Evolutionary conservation across 2,888 invertebrate species (phyloP).

Genomic region (Cataglyphis altisquamis): DNA sequence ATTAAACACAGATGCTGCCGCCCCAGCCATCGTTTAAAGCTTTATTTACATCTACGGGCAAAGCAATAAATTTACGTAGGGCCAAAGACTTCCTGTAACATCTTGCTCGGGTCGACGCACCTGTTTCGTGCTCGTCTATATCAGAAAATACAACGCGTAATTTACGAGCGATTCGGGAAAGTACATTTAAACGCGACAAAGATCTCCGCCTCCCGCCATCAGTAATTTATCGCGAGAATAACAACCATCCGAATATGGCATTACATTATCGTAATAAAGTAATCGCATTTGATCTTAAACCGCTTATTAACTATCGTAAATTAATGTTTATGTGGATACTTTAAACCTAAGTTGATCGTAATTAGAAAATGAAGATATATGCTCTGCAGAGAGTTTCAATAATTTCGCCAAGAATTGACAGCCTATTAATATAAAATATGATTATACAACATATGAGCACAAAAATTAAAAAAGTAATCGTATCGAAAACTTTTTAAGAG

Average conservation of each 20-base stretch:
- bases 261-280: conserved; percentile 33
- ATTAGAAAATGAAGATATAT: conserved; percentile 34
- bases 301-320: conserved; percentile 16
- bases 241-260: background rate
- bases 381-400: background rate
- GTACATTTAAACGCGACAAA: conserved; percentile 17
- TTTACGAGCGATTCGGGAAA: conserved; percentile 41
- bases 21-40: conserved; percentile 61
- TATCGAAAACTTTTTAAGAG: background rate
- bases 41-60: conserved; percentile 75
- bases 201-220: background rate
- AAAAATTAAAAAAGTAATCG: background rate
- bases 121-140: conserved; percentile 24
- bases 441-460: background rate
- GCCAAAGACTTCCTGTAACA: conserved; percentile 70
- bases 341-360: conserved; percentile 13
- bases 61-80: conserved; percentile 77
- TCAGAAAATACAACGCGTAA: conserved; percentile 28
- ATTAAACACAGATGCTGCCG: conserved; percentile 70
- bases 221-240: conserved; percentile 16
- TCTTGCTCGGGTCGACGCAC: conserved; percentile 50
- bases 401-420: background rate
- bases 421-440: conserved; percentile 5
- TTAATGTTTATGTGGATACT: conserved; percentile 12
- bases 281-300: background rate